Conservation (phyloP, 2,113 vertebrate genomes). For the Garra rufa region DNA sequence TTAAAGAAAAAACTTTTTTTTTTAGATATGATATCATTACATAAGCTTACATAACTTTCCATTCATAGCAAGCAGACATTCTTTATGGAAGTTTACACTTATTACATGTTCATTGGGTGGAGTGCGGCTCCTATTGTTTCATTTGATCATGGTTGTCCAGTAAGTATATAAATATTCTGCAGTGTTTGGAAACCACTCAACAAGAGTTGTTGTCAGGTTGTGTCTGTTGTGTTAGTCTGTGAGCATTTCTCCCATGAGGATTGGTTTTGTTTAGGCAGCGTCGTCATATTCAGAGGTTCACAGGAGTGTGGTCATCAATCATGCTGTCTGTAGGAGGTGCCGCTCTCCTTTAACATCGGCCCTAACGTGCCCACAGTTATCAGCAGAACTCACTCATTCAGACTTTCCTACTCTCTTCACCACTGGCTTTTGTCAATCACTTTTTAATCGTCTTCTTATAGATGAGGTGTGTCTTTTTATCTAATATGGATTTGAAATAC, state of each 20-base stretch:
- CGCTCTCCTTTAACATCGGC: conserved; percentile 4
- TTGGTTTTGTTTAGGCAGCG: conserved; percentile 6
- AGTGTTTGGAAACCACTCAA: not conserved
- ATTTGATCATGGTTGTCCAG: not conserved
- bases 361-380: not conserved
- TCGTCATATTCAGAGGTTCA: not conserved
- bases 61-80: not conserved
- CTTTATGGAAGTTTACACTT: not conserved
- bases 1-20: no score
- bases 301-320: conserved; percentile 29
- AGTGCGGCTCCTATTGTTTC: not conserved
- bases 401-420: not conserved
- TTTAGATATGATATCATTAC: not conserved
- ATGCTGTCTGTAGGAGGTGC: conserved; percentile 45
- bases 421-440: not conserved
- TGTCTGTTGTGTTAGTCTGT: not conserved
- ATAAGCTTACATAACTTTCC: not conserved
- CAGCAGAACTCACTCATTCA: conserved; percentile 23
- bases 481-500: not conserved
- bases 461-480: not conserved
- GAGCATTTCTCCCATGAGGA: conserved; percentile 7
- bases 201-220: not conserved
- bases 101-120: not conserved
- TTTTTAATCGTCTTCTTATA: not conserved
- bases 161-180: not conserved